Base-by-base conservation (phyloP, 2,888 invertebrate genomes). In the Portevinia maculata region DNA sequence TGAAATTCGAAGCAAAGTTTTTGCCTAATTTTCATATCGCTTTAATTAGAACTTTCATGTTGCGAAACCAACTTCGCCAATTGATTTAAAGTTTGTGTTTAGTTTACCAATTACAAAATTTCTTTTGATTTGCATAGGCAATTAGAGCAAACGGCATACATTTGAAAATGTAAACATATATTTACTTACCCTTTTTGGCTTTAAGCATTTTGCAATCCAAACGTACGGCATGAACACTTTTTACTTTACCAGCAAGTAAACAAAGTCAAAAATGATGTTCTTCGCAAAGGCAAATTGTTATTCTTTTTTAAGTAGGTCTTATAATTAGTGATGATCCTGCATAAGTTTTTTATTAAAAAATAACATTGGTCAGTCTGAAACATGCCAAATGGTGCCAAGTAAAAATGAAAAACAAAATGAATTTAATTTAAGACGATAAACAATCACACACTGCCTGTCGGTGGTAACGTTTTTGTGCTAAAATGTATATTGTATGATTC, bases 321-420 rank as follows among this genome's bases (percentile, higher is more conserved):
- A 11, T 32, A 3, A 1, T 17, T 0, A 21, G 53, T 70, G 34
- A 41, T 21, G 8, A 46, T n/a, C 24, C 46, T 28, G 24, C 13
- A 28, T 57, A 48, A 62, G 21, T 64, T 73, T 53, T 48, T 6
- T 53, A 57, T 57, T 37, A 4, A 46, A 32, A 44, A 64, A 41
- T 62, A 52, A 50, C 55, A 78, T 78, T 83, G 83, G 78, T 67
- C 53, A 62, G 78, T 73, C 78, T 73, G 52, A 79, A 78, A 73
- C 65, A 83, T 74, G 79, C 84, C 84, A 84, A 84, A 84, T 64
- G 84, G 84, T 84, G 84, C 84, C 84, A 84, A 84, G 78, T 69
- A 78, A 74, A 46, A 50, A 84, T 70, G n/a, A 57, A 73, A 41
- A 79, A 84, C 74, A 52, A 79, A 84, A 79, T 79, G 79, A 84